Evolutionary conservation across 2,113 vertebrate species (phyloP).

Genomic region (Chloropsis cyanopogon): DNA sequence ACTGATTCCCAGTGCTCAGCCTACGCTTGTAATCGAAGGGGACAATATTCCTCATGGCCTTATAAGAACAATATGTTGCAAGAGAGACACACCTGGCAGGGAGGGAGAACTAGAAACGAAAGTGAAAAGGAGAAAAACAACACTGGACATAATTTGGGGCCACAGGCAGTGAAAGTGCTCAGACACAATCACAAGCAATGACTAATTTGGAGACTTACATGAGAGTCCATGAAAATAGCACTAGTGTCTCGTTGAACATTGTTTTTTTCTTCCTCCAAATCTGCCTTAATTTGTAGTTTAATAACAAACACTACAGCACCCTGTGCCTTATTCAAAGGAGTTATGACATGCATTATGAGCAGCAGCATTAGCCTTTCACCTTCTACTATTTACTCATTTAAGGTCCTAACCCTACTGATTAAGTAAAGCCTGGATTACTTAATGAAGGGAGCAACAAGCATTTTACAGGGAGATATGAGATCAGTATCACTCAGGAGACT

Average conservation of each 20-base stretch:
- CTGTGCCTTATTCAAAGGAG: background rate
- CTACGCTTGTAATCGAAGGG: background rate
- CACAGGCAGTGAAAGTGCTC: background rate
- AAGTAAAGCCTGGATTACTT: conserved; percentile 41
- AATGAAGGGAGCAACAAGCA: conserved; percentile 40
- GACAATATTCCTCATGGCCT: background rate
- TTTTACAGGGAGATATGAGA: background rate
- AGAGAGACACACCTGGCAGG: background rate
- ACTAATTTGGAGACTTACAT: background rate
- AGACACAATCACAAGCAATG: background rate
- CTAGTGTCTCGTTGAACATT: background rate
- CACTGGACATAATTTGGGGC: background rate
- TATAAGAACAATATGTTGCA: background rate
- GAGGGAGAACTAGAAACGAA: background rate
- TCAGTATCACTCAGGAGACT: background rate
- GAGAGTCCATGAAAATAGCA: background rate
- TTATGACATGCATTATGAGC: conserved; percentile 47
- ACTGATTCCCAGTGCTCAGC: background rate
- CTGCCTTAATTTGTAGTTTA: conserved; percentile 24
- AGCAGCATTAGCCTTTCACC: conserved; percentile 50
- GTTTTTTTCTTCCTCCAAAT: background rate
- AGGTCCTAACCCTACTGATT: conserved; percentile 35
- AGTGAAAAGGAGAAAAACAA: background rate
- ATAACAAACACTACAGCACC: conserved; percentile 20
- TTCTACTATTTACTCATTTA: conserved; percentile 38